A percentile compares a stretch with the other conserved stretches of the same genome.
phyloP scores from a whole-genome alignment of 2,113 vertebrate genomes.

The Anolis carolinensis region DNA sequence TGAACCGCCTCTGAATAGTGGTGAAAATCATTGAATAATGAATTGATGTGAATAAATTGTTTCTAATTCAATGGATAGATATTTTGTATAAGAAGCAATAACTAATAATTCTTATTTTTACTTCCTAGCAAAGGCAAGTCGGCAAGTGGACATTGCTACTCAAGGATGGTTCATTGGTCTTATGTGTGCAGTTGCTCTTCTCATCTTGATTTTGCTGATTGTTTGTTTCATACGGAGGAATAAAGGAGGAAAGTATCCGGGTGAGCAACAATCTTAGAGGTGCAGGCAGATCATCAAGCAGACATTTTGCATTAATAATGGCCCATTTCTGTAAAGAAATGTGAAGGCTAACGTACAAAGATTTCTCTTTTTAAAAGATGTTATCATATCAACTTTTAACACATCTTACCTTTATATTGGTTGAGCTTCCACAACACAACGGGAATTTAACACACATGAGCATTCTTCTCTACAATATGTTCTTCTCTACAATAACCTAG shows the following conservation, averaged over 20 bases:
- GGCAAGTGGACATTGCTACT: constrained; percentile 96
- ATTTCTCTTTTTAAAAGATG: not conserved
- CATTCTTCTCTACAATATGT: not conserved
- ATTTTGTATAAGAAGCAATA: not conserved
- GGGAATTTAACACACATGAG: not conserved
- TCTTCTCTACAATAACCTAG: too few relatives aligned
- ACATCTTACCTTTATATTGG: not conserved
- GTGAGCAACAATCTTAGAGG: constrained; percentile 68
- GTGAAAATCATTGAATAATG: constrained; percentile 24
- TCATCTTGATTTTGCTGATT: constrained; percentile 96
- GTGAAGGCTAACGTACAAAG: not conserved
- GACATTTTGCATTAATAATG: not conserved
- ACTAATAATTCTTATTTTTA: constrained; percentile 24
- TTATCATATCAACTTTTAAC: not conserved
- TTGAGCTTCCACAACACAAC: not conserved
- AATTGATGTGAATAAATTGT: not conserved
- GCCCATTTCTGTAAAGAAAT: not conserved
- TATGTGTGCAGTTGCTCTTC: constrained; percentile 97
- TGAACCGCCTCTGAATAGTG: too few relatives aligned
- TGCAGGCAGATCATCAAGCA: not conserved
- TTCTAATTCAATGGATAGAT: constrained; percentile 20
- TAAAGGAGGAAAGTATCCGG: constrained; percentile 98
- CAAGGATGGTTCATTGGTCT: constrained; percentile 99
- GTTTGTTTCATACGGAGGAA: constrained; percentile 99
- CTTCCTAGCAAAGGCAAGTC: constrained; percentile 89